Percentiles rank a stretch among this genome's conserved stretches.
Evolutionary conservation across 1,140 invertebrate species (phyloP).

Genomic region (Lasioglossum albipes): DNA sequence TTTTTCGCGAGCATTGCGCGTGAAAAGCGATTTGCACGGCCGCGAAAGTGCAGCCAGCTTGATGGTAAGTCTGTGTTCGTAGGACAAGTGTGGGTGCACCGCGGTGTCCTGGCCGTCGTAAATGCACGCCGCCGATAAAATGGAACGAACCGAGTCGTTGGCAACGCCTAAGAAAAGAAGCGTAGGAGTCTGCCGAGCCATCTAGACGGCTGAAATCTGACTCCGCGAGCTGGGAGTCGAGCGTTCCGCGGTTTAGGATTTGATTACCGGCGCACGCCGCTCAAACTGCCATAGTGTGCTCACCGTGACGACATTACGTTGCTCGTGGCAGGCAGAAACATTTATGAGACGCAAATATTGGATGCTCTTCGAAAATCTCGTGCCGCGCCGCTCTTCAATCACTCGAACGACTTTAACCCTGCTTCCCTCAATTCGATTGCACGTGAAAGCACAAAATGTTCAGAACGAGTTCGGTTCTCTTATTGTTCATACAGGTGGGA

Average conservation of each 20-base stretch:
- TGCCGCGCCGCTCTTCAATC: no score
- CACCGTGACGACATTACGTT: background rate
- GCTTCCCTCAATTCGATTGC: no score
- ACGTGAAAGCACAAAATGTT: no score
- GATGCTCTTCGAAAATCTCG: background rate
- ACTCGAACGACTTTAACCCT: no score
- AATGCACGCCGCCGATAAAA: slow-evolving; percentile 56
- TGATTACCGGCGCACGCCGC: slow-evolving; percentile 45
- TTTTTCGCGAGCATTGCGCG: slow-evolving; percentile 54
- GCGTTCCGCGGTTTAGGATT: slow-evolving; percentile 57
- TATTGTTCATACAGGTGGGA: no score
- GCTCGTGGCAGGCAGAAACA: background rate
- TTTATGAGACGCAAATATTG: background rate
- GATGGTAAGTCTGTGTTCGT: slow-evolving; percentile 60
- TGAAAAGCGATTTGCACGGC: slow-evolving; percentile 63
- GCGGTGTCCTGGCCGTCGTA: slow-evolving; percentile 9
- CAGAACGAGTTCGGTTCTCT: no score
- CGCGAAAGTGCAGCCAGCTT: slow-evolving; percentile 45
- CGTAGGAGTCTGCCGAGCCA: background rate
- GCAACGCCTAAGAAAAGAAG: background rate
- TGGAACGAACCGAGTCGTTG: slow-evolving; percentile 40
- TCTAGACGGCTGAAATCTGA: slow-evolving; percentile 52
- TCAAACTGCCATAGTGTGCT: background rate
- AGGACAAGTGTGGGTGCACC: slow-evolving; percentile 5
- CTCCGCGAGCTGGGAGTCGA: slow-evolving; percentile 23